A percentile compares a stretch with the other conserved stretches of the same genome.
These are phyloP conservation scores for Halocynthia aurantium DNA, from an alignment of 23 tunicate genomes.

Conservation along the genomic window DNA sequence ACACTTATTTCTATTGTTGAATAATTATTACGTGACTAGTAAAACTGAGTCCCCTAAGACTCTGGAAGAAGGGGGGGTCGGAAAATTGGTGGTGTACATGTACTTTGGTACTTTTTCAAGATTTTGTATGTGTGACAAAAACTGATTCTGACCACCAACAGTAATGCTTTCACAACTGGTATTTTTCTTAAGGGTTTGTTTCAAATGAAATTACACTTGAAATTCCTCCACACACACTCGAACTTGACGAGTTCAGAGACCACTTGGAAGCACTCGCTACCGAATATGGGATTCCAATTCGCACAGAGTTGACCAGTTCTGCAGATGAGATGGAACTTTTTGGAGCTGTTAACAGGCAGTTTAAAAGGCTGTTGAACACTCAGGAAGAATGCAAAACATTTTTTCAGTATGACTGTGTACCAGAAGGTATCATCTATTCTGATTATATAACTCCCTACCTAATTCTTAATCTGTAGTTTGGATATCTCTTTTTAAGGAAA, in stretches of 20 bases:
- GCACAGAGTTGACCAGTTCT: slow-evolving; percentile 47
- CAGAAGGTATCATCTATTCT: slow-evolving; percentile 49
- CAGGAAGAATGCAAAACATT: slow-evolving; percentile 63
- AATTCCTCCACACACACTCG: slow-evolving; percentile 53
- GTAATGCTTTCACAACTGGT: neutral
- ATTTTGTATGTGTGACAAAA: too few relatives aligned
- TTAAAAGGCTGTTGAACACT: slow-evolving; percentile 51
- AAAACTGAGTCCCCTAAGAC: neutral
- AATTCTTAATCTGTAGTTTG: neutral
- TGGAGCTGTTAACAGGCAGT: slow-evolving; percentile 77
- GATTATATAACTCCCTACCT: neutral
- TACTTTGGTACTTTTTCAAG: too few relatives aligned
- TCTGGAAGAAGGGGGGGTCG: neutral
- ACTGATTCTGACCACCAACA: too few relatives aligned
- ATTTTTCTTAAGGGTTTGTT: slow-evolving; percentile 47
- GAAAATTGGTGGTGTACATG: neutral
- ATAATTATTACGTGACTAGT: neutral
- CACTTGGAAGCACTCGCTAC: slow-evolving; percentile 54
- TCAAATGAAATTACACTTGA: slow-evolving; percentile 73
- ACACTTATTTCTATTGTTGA: neutral
- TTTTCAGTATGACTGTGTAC: slow-evolving; percentile 67
- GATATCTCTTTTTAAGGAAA: slow-evolving; percentile 30
- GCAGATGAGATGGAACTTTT: slow-evolving; percentile 97
- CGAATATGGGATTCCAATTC: slow-evolving; percentile 64
- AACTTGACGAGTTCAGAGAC: slow-evolving; percentile 43